A percentile compares a stretch with the other conserved stretches of the same genome.
These are phyloP conservation scores for Samia ricini DNA, from an alignment of 1,140 invertebrate genomes.

Conservation along the genomic window DNA sequence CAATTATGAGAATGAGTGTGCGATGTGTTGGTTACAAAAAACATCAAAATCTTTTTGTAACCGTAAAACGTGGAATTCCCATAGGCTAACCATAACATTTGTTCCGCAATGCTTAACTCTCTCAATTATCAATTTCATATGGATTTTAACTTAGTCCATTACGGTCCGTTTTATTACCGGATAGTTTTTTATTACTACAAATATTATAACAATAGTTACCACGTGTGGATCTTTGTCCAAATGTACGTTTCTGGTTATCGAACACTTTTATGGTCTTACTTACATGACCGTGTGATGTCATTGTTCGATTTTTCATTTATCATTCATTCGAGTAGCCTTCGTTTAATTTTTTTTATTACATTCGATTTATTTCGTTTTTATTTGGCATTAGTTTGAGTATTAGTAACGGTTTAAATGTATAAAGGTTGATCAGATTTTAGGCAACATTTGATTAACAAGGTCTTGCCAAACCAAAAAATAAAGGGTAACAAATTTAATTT, in stretches of 20 bases:
- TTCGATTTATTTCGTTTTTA: neutral
- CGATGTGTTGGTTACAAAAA: neutral
- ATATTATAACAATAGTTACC: constrained; percentile 14
- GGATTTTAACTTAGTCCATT: constrained; percentile 20
- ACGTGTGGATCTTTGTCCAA: neutral
- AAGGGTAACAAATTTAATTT: no score
- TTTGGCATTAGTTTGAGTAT: neutral
- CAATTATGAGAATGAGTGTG: neutral
- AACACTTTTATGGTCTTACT: neutral
- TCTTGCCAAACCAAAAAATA: neutral
- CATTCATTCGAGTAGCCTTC: neutral
- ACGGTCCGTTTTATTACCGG: constrained; percentile 13
- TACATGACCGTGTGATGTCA: neutral
- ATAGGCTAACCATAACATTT: constrained; percentile 16
- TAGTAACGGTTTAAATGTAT: neutral
- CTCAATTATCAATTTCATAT: constrained; percentile 27
- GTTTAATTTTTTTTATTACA: neutral
- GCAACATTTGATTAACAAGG: neutral
- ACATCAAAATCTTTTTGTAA: constrained; percentile 1
- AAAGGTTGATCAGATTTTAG: neutral
- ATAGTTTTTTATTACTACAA: constrained; percentile 14
- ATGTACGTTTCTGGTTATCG: neutral
- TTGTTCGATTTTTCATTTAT: neutral
- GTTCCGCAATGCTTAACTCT: constrained; percentile 12
- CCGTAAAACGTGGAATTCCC: constrained; percentile 15